Percentiles rank a stretch among this genome's conserved stretches.
phyloP scores from a whole-genome alignment of 1,140 invertebrate genomes.

The Homarus americanus region DNA sequence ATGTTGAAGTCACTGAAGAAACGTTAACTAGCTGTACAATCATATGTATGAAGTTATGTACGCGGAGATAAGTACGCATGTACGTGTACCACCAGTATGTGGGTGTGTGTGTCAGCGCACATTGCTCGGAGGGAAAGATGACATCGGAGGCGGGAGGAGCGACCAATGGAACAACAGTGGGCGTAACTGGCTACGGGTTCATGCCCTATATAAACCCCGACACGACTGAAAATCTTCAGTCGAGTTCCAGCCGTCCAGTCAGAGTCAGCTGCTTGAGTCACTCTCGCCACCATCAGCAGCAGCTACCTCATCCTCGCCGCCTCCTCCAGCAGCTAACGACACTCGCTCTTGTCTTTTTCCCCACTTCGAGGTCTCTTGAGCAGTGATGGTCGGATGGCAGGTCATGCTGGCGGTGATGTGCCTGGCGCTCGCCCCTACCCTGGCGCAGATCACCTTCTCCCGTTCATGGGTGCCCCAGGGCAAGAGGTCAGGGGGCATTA shows the following conservation, averaged over 20 bases:
- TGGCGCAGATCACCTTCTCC: conserved; percentile 34
- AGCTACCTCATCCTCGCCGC: no score
- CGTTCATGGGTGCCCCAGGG: conserved; percentile 19
- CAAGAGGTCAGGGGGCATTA: neutral
- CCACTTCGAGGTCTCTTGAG: no score
- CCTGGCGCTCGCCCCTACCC: neutral
- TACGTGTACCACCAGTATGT: no score
- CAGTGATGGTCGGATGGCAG: neutral
- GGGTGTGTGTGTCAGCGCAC: neutral
- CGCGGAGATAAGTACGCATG: no score
- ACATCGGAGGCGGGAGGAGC: neutral
- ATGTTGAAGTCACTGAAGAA: no score
- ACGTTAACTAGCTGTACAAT: no score
- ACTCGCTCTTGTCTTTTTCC: no score
- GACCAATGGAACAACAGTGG: neutral
- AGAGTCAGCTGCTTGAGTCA: neutral
- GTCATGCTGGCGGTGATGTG: neutral
- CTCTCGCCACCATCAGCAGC: neutral
- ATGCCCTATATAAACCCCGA: neutral
- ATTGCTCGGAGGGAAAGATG: no score
- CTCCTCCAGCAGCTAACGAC: no score
- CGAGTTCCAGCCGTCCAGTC: neutral
- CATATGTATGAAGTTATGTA: no score
- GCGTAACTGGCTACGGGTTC: neutral
- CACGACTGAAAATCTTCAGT: neutral